A percentile compares a stretch with the other conserved stretches of the same genome.
phyloP scores from a whole-genome alignment of 2,888 invertebrate species.

The Rotaria macrura region DNA sequence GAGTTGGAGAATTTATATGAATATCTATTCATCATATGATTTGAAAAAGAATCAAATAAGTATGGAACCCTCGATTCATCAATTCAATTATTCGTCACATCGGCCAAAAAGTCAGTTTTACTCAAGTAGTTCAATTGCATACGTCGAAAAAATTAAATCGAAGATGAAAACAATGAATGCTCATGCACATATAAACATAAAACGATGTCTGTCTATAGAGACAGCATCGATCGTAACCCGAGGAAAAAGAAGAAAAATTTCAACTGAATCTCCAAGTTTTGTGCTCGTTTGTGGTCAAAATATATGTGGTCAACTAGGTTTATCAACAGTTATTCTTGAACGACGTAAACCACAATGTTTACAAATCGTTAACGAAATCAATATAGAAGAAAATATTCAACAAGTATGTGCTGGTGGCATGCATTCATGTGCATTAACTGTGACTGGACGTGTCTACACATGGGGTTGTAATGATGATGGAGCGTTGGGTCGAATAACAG shows the following conservation, averaged over 20 bases:
- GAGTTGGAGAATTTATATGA: background rate
- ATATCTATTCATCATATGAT: background rate
- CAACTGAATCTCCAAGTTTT: background rate
- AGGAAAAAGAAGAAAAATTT: background rate
- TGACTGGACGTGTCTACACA: slow-evolving; percentile 68
- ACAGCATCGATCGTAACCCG: background rate
- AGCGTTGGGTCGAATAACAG: slow-evolving; percentile 64
- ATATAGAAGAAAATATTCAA: slow-evolving; percentile 23
- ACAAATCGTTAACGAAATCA: background rate
- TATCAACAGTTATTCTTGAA: slow-evolving; percentile 20
- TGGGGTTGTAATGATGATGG: slow-evolving; percentile 97
- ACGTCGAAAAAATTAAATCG: background rate
- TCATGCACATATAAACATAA: background rate
- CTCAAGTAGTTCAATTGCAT: background rate
- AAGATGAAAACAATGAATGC: background rate
- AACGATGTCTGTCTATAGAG: background rate
- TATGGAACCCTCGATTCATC: no score
- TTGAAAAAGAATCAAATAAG: background rate
- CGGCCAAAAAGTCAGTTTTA: background rate
- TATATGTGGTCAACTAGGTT: slow-evolving; percentile 28
- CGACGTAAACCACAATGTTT: slow-evolving; percentile 30
- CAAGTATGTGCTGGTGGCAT: slow-evolving; percentile 72
- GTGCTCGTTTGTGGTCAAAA: slow-evolving; percentile 29
- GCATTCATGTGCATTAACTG: slow-evolving; percentile 74
- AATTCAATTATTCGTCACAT: no score